A percentile compares a stretch with the other conserved stretches of the same genome.
Conservation (phyloP, 2,113 vertebrate species). For the Rhinogobius similis region DNA sequence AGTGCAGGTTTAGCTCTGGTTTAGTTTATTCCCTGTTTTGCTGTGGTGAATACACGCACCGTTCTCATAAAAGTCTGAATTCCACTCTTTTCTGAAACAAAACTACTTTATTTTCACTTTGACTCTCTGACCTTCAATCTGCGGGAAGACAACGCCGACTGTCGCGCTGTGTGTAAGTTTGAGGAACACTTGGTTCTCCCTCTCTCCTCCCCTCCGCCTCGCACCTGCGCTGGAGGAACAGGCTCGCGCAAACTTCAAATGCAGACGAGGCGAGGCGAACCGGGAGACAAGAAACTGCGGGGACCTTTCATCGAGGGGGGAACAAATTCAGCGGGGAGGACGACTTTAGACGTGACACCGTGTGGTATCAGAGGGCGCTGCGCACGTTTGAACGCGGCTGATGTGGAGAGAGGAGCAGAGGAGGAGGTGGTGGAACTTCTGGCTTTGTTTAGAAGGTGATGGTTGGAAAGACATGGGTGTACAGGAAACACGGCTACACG, state of each 20-base stretch:
- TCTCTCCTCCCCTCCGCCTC: slow-evolving; percentile 6
- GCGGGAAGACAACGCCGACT: neutral
- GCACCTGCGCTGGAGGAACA: slow-evolving; percentile 44
- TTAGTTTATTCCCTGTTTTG: neutral
- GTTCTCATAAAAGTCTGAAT: neutral
- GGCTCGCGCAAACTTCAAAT: slow-evolving; percentile 61
- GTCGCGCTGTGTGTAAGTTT: neutral
- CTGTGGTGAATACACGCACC: neutral
- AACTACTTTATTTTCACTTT: slow-evolving; percentile 4
- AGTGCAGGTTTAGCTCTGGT: too few relatives aligned
- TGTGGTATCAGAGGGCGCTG: slow-evolving; percentile 54
- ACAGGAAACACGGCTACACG: neutral
- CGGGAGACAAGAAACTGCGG: slow-evolving; percentile 44
- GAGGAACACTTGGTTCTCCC: slow-evolving; percentile 4
- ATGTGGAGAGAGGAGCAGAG: slow-evolving; percentile 40
- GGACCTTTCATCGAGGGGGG: slow-evolving; percentile 54
- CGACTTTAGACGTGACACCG: slow-evolving; percentile 70
- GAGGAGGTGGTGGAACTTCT: slow-evolving; percentile 13
- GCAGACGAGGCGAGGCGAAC: slow-evolving; percentile 41
- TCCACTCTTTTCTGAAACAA: neutral
- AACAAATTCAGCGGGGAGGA: slow-evolving; percentile 56
- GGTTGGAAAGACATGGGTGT: neutral
- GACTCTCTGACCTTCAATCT: slow-evolving; percentile 1
- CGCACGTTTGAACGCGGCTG: slow-evolving; percentile 56
- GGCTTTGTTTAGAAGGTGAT: neutral